Percentiles rank a stretch among this genome's conserved stretches.
phyloP scores from a whole-genome alignment of 2,797 vertebrate genomes.

The Tragelaphus eurycerus region DNA sequence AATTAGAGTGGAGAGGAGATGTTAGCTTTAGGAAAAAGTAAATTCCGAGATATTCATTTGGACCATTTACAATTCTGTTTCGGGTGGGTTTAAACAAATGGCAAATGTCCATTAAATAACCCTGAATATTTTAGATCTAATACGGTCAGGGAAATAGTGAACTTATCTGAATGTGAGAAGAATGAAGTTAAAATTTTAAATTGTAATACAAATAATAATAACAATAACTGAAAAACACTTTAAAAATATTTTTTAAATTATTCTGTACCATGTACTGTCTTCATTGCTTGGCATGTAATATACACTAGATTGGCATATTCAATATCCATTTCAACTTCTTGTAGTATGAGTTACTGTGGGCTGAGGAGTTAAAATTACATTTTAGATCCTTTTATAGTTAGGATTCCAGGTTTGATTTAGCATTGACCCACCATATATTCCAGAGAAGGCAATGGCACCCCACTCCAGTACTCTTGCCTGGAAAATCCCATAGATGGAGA shows the following conservation, averaged over 20 bases:
- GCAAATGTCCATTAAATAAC: background rate
- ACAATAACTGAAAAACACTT: background rate
- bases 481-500: no score
- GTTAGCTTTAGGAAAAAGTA: background rate
- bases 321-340: background rate
- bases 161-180: background rate
- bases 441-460: no score
- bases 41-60: background rate
- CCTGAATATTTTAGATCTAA: background rate
- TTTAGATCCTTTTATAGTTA: background rate
- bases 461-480: no score
- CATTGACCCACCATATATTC: background rate
- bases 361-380: background rate
- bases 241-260: background rate
- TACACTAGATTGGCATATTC: background rate
- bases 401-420: background rate
- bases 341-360: background rate
- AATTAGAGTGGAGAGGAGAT: background rate
- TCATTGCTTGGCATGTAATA: background rate
- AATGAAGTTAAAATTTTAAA: background rate
- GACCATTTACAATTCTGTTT: background rate
- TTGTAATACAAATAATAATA: background rate
- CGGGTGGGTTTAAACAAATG: background rate
- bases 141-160: background rate
- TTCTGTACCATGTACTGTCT: background rate